Percentiles rank a stretch among this genome's conserved stretches.
Evolutionary conservation across 2,113 vertebrate species (phyloP).

Genomic region (Gadus macrocephalus): DNA sequence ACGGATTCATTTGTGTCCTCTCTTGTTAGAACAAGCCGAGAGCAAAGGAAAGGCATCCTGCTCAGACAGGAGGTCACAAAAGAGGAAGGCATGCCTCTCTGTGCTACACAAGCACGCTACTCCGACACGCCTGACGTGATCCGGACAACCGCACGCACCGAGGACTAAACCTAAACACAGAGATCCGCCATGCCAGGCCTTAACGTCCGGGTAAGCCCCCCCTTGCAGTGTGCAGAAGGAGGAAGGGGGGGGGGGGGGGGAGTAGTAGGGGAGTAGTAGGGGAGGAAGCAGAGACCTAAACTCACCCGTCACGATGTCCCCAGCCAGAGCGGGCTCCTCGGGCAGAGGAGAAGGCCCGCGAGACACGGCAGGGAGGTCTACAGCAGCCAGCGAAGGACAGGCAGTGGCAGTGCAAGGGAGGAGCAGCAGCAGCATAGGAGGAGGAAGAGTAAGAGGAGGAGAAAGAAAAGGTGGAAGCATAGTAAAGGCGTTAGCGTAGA

Average conservation of each 20-base stretch:
- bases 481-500: slow-evolving; percentile 60
- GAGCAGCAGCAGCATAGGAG: slow-evolving; percentile 42
- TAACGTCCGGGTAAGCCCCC: too few relatives aligned
- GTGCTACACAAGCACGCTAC: too few relatives aligned
- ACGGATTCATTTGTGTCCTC: too few relatives aligned
- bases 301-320: slow-evolving; percentile 96
- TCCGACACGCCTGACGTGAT: neutral
- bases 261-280: slow-evolving; percentile 1
- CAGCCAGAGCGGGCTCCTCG: slow-evolving; percentile 85
- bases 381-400: slow-evolving; percentile 62
- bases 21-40: too few relatives aligned
- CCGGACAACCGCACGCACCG: neutral
- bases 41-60: too few relatives aligned
- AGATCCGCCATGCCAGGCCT: neutral
- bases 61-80: too few relatives aligned
- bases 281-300: slow-evolving; percentile 34
- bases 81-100: too few relatives aligned
- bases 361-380: slow-evolving; percentile 96
- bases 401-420: slow-evolving; percentile 60
- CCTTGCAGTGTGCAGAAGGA: neutral
- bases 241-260: neutral
- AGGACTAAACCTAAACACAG: neutral
- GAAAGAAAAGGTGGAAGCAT: slow-evolving; percentile 30
- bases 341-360: slow-evolving; percentile 92
- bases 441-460: slow-evolving; percentile 32